Evolutionary conservation across 2,888 invertebrate genomes (phyloP).

Genomic region (Zygothrica quintamaculata): DNA sequence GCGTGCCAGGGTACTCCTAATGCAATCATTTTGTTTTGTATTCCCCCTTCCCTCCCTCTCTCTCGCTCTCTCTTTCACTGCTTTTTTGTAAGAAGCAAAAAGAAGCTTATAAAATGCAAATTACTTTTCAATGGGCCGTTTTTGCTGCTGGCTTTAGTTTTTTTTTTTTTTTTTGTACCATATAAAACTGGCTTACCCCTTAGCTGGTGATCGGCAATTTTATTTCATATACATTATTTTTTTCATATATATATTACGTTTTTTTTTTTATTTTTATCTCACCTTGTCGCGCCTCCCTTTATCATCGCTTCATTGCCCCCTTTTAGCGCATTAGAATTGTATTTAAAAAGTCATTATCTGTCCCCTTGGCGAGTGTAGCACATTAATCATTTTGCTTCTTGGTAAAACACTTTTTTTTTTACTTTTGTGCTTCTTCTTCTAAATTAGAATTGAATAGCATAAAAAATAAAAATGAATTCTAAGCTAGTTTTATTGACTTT

Average conservation of each 20-base stretch:
- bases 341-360: constrained; percentile 78
- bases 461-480: constrained; percentile 11
- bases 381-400: constrained; percentile 68
- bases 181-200: constrained; percentile 18
- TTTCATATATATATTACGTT: too few species aligned
- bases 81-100: constrained; percentile 7
- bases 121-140: constrained; percentile 73
- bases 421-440: constrained; percentile 16
- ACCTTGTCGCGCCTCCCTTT: constrained; percentile 51
- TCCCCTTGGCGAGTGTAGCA: constrained; percentile 52
- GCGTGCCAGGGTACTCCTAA: constrained; percentile 21
- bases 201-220: constrained; percentile 32
- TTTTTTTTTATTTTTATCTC: constrained; percentile 40
- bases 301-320: constrained; percentile 58
- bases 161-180: not conserved
- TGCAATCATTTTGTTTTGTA: constrained; percentile 4
- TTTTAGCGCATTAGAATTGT: constrained; percentile 73
- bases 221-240: too few species aligned
- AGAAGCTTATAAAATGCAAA: constrained; percentile 73
- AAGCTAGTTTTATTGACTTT: constrained; percentile 16
- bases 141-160: constrained; percentile 28
- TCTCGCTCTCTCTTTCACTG: constrained; percentile 10
- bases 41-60: constrained; percentile 1
- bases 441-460: constrained; percentile 15
- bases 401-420: constrained; percentile 47